Conservation (phyloP, 2,888 invertebrate species). For the Anoncus sp. region DNA sequence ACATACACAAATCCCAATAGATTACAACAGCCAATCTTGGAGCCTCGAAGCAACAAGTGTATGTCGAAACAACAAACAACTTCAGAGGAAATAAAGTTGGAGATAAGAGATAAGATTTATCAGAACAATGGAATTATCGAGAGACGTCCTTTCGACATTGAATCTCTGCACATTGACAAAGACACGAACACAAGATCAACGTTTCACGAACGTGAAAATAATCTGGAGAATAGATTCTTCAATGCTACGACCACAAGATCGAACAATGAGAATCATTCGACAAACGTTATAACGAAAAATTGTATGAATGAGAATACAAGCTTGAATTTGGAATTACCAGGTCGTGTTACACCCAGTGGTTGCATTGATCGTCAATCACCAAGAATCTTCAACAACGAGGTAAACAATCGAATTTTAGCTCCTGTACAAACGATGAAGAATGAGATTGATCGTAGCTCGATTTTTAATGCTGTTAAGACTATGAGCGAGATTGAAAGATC, state of each 20-base stretch:
- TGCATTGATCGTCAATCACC: constrained; percentile 68
- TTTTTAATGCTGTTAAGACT: constrained; percentile 71
- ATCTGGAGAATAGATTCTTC: constrained; percentile 56
- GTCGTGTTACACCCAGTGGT: constrained; percentile 51
- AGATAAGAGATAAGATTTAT: constrained; percentile 73
- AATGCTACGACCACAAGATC: constrained; percentile 59
- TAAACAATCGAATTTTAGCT: constrained; percentile 60
- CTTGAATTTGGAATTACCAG: constrained; percentile 67
- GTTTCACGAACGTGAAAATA: constrained; percentile 65
- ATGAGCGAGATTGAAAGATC: constrained; percentile 69
- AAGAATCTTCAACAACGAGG: constrained; percentile 58
- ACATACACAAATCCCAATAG: constrained; percentile 77
- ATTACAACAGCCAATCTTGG: constrained; percentile 70
- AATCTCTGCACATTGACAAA: constrained; percentile 71
- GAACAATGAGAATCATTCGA: not conserved
- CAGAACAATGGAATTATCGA: constrained; percentile 70
- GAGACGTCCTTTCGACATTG: constrained; percentile 72
- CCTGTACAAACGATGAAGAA: constrained; percentile 53
- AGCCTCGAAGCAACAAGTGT: constrained; percentile 70
- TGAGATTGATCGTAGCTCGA: constrained; percentile 69
- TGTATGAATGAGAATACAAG: constrained; percentile 64
- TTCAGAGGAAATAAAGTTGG: constrained; percentile 73
- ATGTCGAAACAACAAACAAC: constrained; percentile 64
- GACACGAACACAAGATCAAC: not conserved
- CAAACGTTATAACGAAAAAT: constrained; percentile 52